These are phyloP conservation scores for Columba guinea DNA, from an alignment of 2,797 vertebrate species.

Conservation along the genomic window DNA sequence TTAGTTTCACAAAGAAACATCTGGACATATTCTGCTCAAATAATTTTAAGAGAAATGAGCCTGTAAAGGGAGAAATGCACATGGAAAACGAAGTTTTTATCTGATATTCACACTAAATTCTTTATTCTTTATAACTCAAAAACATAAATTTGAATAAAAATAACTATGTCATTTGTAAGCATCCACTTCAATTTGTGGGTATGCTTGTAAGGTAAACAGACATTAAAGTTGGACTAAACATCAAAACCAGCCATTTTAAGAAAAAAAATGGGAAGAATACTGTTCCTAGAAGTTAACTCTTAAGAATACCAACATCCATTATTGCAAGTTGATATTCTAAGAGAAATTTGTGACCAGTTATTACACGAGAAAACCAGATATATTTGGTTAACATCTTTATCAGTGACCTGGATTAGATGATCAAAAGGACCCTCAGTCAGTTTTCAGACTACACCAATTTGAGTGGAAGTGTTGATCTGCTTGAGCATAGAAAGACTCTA, in stretches of 20 bases:
- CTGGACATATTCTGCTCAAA: background rate
- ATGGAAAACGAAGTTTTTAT: background rate
- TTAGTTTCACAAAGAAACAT: background rate
- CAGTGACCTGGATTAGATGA: background rate
- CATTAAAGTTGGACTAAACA: background rate
- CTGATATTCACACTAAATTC: background rate
- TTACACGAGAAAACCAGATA: background rate
- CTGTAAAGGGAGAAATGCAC: background rate
- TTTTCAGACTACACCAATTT: background rate
- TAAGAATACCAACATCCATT: background rate
- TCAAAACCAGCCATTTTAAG: background rate
- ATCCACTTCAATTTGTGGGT: background rate
- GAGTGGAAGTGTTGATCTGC: background rate
- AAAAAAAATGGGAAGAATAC: background rate
- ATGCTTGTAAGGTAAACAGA: background rate
- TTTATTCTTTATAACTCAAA: background rate
- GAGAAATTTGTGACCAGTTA: rapidly evolving
- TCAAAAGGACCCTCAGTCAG: rapidly evolving
- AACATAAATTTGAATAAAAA: background rate
- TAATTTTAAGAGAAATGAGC: background rate
- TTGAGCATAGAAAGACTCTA: background rate
- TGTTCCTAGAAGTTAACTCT: background rate
- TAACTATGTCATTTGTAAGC: background rate
- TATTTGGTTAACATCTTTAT: background rate
- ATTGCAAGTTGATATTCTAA: background rate